Conservation (phyloP, 92 coral and sea anemone species). For the Phenganax subtilis region DNA sequence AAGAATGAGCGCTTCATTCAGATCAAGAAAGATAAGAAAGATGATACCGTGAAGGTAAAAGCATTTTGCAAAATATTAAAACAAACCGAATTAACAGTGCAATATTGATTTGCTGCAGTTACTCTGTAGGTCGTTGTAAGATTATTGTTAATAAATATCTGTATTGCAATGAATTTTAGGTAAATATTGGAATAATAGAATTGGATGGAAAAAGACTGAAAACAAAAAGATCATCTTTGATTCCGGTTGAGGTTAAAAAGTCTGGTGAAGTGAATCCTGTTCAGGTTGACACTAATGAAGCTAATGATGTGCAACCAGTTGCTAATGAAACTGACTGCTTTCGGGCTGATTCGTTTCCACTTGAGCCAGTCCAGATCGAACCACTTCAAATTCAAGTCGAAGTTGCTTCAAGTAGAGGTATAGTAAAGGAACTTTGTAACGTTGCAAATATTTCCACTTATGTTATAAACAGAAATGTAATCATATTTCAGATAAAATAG, state of each 20-base stretch:
- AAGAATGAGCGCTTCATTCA: conserved; percentile 18
- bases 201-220: conserved; percentile 32
- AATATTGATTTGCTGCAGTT: conserved; percentile 1
- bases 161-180: conserved; percentile 17
- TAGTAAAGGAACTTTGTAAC: too few relatives aligned
- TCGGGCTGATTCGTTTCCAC: conserved; percentile 4
- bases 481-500: too few relatives aligned
- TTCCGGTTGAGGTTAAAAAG: conserved; percentile 41
- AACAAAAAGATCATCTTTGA: conserved; percentile 42
- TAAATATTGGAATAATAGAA: conserved; percentile 44
- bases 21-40: conserved; percentile 16
- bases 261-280: not conserved
- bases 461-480: too few relatives aligned
- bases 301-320: not conserved
- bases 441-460: too few relatives aligned
- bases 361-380: conserved; percentile 3
- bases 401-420: too few relatives aligned
- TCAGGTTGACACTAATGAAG: not conserved
- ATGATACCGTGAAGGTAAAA: conserved; percentile 9
- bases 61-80: not conserved
- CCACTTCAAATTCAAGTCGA: not conserved
- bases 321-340: not conserved
- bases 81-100: not conserved
- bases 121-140: not conserved
- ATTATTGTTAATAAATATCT: not conserved